Base-by-base conservation (phyloP, 2,113 vertebrate genomes). In the Budorcas taxicolor region DNA sequence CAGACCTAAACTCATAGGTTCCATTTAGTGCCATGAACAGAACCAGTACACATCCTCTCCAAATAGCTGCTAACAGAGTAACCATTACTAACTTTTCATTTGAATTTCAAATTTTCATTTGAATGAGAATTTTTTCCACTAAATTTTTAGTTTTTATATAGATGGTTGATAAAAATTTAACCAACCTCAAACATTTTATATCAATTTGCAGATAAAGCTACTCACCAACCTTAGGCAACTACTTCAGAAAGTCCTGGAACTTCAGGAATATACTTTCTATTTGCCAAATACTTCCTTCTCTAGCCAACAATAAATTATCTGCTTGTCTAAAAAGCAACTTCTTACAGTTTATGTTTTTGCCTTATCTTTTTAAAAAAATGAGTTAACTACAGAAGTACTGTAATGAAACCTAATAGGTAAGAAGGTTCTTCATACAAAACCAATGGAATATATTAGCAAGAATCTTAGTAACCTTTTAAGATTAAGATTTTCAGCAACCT, bases 361-460 rank as follows among this genome's bases (percentile, higher is more conserved):
- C 31, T 29, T 67, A 47, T 53, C 31, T 90, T 85, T 90, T 85
- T 60, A 8, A 94, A n/a, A 85, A 90, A 93, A 53, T 31, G 15
- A 90, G 25, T 47, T 9, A 87, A 95, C 40, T 50, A 85, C 0
- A 89, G 13, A 93, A 88, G 36, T 55, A 96, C 85, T 83, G 83
- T 23, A 74, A 91, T 85, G 64, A 88, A 98, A 93, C 16, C 10
- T 57, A 94, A 43, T 8, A 67, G 45, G 45, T 29, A 92, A 23
- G 16, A 87, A 25, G n/a, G 45, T 91, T 95, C 71, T 94, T 89
- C 91, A 94, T 29, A 74, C 1, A 87, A 94, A 96, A 87, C 36
- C 47, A 62, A 80, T 74, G 8, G 31, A 88, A 45, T 88, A 64
- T 92, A 84, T 71, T 78, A 92, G 5, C 47, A 21, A 93, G 17